phyloP scores from a whole-genome alignment of 2,888 invertebrate genomes.

The Agonopterix arenella region DNA sequence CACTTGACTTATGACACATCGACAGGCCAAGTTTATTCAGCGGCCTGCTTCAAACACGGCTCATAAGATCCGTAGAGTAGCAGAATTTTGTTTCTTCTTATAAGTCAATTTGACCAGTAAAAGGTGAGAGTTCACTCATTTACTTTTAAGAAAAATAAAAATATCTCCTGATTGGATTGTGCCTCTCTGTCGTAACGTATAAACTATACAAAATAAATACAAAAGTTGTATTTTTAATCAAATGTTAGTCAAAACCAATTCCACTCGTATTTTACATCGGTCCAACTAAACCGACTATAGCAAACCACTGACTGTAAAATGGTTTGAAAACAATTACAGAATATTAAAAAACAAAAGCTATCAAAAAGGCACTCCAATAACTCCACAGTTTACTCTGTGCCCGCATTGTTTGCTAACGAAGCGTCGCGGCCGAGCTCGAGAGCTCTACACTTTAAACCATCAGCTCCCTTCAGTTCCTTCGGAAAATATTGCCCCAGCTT shows the following conservation, averaged over 20 bases:
- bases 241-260: neutral
- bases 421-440: conserved; percentile 54
- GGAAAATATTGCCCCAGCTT: conserved; percentile 74
- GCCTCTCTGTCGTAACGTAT: no score
- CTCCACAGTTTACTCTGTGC: conserved; percentile 39
- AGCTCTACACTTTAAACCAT: conserved; percentile 75
- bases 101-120: no score
- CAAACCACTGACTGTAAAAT: no score
- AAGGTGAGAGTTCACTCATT: no score
- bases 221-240: neutral
- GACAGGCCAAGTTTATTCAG: conserved; percentile 73
- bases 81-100: neutral
- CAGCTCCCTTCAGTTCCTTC: conserved; percentile 65
- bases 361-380: conserved; percentile 8
- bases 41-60: conserved; percentile 49
- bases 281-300: no score
- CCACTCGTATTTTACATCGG: no score
- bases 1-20: conserved; percentile 76
- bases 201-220: no score
- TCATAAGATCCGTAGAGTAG: conserved; percentile 39
- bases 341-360: no score
- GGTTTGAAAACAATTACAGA: no score
- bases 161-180: no score
- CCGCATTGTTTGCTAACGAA: conserved; percentile 73
- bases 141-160: neutral